phyloP scores from a whole-genome alignment of 2,797 vertebrate genomes.

The Sebastes hubbsi region DNA sequence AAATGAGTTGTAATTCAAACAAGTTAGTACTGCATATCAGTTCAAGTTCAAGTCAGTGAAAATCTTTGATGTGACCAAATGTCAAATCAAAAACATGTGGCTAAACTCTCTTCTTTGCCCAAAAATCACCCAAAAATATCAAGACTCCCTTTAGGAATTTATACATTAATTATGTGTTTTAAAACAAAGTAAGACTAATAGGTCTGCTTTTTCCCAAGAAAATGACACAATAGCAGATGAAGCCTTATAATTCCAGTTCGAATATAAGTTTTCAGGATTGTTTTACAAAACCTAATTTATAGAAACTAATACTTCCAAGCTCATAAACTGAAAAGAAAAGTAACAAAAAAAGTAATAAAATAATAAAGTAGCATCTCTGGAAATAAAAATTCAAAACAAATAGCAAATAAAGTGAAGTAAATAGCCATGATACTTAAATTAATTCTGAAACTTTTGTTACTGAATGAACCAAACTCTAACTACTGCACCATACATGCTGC shows the following conservation, averaged over 20 bases:
- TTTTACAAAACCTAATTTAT: not conserved
- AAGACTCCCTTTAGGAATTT: not conserved
- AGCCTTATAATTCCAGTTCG: not conserved
- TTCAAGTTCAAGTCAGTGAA: not conserved
- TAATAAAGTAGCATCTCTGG: conserved; percentile 16
- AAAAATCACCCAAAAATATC: not conserved
- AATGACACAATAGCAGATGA: not conserved
- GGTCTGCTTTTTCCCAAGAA: not conserved
- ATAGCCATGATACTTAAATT: conserved; percentile 17
- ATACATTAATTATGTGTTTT: not conserved
- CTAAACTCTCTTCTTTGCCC: not conserved
- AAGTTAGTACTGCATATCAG: not conserved
- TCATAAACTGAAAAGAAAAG: not conserved
- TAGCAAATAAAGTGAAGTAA: conserved; percentile 33
- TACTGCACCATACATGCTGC: not conserved
- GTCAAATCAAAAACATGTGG: not conserved
- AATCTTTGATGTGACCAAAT: not conserved
- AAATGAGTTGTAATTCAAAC: not conserved
- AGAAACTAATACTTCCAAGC: not conserved
- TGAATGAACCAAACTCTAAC: not conserved
- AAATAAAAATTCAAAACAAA: conserved; percentile 39
- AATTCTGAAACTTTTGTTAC: conserved; percentile 9
- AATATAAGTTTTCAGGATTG: not conserved
- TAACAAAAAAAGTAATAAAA: conserved; percentile 5
- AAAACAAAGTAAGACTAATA: not conserved